Percentiles rank a stretch among this genome's conserved stretches.
Conservation (phyloP, 2,113 vertebrate genomes). For the Perca fluviatilis region DNA sequence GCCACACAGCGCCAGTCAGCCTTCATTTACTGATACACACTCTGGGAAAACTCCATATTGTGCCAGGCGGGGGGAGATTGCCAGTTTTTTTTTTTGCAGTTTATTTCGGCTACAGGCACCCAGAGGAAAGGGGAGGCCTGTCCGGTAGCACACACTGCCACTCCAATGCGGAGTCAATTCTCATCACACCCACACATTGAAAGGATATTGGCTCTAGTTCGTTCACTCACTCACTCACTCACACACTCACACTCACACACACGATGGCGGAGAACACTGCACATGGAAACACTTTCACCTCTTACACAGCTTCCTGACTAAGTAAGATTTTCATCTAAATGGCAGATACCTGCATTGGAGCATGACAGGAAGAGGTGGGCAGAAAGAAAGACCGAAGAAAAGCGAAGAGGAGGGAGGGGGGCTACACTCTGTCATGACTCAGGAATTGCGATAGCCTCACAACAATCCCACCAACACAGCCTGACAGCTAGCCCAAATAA, state of each 20-base stretch:
- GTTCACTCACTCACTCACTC: no score
- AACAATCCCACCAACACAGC: slow-evolving; percentile 63
- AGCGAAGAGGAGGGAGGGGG: background rate
- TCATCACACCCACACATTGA: background rate
- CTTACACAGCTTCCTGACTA: slow-evolving; percentile 8
- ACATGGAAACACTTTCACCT: slow-evolving; percentile 4
- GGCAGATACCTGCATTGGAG: slow-evolving; percentile 38
- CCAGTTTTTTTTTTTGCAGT: no score
- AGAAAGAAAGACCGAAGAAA: slow-evolving; percentile 6
- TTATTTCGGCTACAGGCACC: slow-evolving; percentile 58
- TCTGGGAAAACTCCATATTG: slow-evolving; percentile 45
- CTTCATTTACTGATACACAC: slow-evolving; percentile 45
- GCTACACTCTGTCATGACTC: slow-evolving; percentile 54
- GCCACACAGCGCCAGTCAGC: slow-evolving; percentile 41
- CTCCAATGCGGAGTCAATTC: slow-evolving; percentile 50
- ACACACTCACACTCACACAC: no score
- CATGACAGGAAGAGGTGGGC: slow-evolving; percentile 41
- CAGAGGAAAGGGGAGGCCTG: slow-evolving; percentile 29
- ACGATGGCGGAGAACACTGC: background rate
- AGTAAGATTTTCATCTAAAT: slow-evolving; percentile 52
- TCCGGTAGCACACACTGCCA: slow-evolving; percentile 7
- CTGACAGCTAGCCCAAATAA: slow-evolving; percentile 75
- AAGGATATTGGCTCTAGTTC: slow-evolving; percentile 1
- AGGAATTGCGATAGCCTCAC: slow-evolving; percentile 59
- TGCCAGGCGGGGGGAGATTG: slow-evolving; percentile 16